These are phyloP conservation scores for Hemicordylus capensis DNA, from an alignment of 2,113 vertebrate genomes.

Conservation along the genomic window DNA sequence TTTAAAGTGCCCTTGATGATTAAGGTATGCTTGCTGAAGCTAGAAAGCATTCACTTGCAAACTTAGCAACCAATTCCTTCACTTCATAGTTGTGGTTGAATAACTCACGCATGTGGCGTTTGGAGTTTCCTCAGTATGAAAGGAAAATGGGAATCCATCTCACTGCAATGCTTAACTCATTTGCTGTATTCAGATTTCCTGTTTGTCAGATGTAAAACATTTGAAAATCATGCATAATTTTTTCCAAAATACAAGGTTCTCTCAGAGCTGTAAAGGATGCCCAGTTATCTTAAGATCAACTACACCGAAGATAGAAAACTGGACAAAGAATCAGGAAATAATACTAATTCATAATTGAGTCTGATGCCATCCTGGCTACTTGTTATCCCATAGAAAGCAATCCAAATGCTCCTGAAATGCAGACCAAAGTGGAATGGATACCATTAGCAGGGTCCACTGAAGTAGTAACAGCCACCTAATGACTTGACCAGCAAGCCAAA, in stretches of 20 bases:
- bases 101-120: conserved; percentile 24
- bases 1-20: conserved; percentile 17
- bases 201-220: conserved; percentile 41
- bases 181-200: conserved; percentile 57
- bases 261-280: conserved; percentile 46
- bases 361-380: conserved; percentile 48
- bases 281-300: conserved; percentile 33
- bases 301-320: conserved; percentile 55
- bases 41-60: conserved; percentile 38
- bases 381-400: conserved; percentile 58
- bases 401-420: conserved; percentile 47
- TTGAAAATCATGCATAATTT: conserved; percentile 36
- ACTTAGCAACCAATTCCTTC: conserved; percentile 40
- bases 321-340: conserved; percentile 61
- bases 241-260: conserved; percentile 50
- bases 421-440: not conserved
- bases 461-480: too few relatives aligned
- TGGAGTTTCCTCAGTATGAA: conserved; percentile 44
- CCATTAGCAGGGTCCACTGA: too few relatives aligned
- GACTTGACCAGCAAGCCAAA: too few relatives aligned
- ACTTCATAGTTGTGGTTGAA: conserved; percentile 33
- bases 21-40: conserved; percentile 43
- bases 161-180: conserved; percentile 45
- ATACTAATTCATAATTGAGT: conserved; percentile 57
- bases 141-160: conserved; percentile 44